Percentiles rank a stretch among this genome's conserved stretches.
These are phyloP conservation scores for Etheostoma spectabile DNA, from an alignment of 2,113 vertebrate genomes.

Conservation along the genomic window DNA sequence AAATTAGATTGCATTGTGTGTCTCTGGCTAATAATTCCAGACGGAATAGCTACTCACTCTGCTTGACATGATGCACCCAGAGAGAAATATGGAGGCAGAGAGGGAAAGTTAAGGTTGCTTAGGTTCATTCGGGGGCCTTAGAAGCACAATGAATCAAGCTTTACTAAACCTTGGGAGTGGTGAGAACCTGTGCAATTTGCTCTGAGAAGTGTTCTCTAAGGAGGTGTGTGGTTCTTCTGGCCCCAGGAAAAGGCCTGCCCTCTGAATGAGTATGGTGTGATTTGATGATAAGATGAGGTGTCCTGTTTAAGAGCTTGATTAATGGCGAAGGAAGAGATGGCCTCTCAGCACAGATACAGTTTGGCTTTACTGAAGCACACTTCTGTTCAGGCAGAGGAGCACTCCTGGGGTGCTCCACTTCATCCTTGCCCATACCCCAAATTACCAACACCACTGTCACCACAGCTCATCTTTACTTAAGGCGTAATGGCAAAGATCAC, in stretches of 20 bases:
- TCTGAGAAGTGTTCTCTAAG: slow-evolving; percentile 75
- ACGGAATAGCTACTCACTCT: slow-evolving; percentile 76
- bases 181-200: slow-evolving; percentile 75
- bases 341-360: slow-evolving; percentile 75
- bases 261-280: slow-evolving; percentile 65
- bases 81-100: slow-evolving; percentile 71
- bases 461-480: slow-evolving; percentile 81
- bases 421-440: slow-evolving; percentile 64
- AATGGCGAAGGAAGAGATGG: slow-evolving; percentile 78
- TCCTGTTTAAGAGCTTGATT: slow-evolving; percentile 82
- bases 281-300: slow-evolving; percentile 81
- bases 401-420: slow-evolving; percentile 62
- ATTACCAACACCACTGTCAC: slow-evolving; percentile 78
- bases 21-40: slow-evolving; percentile 82
- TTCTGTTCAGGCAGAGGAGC: slow-evolving; percentile 66
- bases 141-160: slow-evolving; percentile 78
- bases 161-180: slow-evolving; percentile 75
- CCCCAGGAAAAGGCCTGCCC: slow-evolving; percentile 65
- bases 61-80: slow-evolving; percentile 72
- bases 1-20: slow-evolving; percentile 84
- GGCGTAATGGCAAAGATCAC: slow-evolving; percentile 79
- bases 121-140: slow-evolving; percentile 70
- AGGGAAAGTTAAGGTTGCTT: slow-evolving; percentile 77
- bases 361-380: slow-evolving; percentile 78
- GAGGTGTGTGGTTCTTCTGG: slow-evolving; percentile 66